phyloP scores from a whole-genome alignment of 2,113 vertebrate species.

The Papio anubis region DNA sequence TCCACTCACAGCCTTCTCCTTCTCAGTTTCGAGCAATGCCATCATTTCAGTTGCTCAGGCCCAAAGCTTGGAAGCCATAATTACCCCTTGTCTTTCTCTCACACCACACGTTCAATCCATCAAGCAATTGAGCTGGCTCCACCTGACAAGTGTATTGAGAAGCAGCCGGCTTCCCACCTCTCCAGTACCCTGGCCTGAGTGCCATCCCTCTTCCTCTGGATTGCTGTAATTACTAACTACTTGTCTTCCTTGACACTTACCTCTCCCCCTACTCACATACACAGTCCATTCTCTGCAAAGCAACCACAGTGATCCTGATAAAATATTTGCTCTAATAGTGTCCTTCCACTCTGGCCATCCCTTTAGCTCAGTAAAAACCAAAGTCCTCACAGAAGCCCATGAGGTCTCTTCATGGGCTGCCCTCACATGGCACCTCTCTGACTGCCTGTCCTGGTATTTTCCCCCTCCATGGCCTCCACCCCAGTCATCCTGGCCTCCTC shows the following conservation, averaged over 20 bases:
- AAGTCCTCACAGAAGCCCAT: background rate
- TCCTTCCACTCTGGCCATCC: background rate
- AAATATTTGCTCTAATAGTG: background rate
- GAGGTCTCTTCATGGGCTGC: background rate
- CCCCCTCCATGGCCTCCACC: background rate
- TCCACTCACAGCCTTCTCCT: too few species aligned
- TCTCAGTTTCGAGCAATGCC: accelerated
- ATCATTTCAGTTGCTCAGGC: background rate
- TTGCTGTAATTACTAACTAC: background rate
- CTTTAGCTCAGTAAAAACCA: background rate
- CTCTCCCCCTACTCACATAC: background rate
- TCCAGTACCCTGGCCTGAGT: too few species aligned
- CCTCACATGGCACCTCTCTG: background rate
- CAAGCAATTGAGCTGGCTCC: background rate
- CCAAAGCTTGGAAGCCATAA: background rate
- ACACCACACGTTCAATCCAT: background rate
- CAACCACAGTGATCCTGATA: background rate
- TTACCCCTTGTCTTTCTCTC: background rate
- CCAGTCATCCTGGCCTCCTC: background rate
- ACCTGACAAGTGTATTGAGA: background rate
- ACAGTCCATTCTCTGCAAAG: background rate
- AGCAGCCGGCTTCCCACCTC: background rate
- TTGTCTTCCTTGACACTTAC: background rate
- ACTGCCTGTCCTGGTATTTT: accelerated
- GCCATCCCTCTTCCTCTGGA: background rate